A percentile compares a stretch with the other conserved stretches of the same genome.
These are phyloP conservation scores for Choristoneura rosaceana DNA, from an alignment of 2,888 invertebrate species.

Conservation along the genomic window DNA sequence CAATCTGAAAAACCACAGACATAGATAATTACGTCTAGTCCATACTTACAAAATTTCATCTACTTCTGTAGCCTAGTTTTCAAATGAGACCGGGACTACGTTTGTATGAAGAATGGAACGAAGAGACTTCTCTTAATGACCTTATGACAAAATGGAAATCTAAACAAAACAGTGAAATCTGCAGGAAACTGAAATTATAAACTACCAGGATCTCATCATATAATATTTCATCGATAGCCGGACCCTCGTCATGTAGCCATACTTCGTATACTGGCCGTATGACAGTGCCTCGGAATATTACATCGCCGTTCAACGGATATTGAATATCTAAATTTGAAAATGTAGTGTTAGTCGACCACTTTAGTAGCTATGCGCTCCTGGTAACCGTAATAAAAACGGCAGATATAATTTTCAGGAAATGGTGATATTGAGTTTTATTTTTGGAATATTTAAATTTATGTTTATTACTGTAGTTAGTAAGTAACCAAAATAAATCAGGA, in stretches of 20 bases:
- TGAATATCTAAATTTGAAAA: slow-evolving; percentile 39
- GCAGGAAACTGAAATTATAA: background rate
- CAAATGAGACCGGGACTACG: no score
- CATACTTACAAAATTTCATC: no score
- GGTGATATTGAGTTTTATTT: background rate
- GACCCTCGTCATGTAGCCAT: slow-evolving; percentile 33
- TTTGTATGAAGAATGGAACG: no score
- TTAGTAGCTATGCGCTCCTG: background rate
- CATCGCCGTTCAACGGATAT: slow-evolving; percentile 33
- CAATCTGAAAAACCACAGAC: no score
- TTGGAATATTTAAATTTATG: no score
- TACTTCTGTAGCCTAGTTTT: no score
- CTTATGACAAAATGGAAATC: background rate
- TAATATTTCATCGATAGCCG: slow-evolving; percentile 27
- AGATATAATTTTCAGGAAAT: background rate
- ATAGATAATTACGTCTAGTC: no score
- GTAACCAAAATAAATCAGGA: no score
- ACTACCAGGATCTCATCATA: slow-evolving; percentile 14
- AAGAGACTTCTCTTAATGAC: no score
- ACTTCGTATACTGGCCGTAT: slow-evolving; percentile 7
- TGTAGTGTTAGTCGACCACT: slow-evolving; percentile 25
- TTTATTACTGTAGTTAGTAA: no score
- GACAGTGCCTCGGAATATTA: slow-evolving; percentile 30
- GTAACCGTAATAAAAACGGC: background rate
- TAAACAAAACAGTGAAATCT: background rate